Conservation (phyloP, 2,113 vertebrate genomes). For the Corydoras sp. region DNA sequence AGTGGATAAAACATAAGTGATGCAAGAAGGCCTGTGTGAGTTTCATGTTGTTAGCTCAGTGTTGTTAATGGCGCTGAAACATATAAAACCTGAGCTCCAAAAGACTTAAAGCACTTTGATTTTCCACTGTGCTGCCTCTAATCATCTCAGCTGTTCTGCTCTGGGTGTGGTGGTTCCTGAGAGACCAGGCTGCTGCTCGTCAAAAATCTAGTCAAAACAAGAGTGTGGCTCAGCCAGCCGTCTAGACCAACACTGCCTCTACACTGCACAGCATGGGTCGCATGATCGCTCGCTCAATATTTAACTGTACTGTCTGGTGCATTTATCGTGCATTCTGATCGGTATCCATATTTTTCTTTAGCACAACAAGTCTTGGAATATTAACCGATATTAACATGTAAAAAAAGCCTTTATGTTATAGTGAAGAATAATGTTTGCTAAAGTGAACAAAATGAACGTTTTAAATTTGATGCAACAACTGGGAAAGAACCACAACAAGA, state of each 20-base stretch:
- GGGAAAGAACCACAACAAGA: too few relatives aligned
- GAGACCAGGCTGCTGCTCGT: constrained; percentile 56
- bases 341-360: too few relatives aligned
- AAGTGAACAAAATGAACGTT: too few relatives aligned
- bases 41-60: not conserved
- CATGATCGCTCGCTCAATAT: not conserved
- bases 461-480: too few relatives aligned
- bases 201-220: constrained; percentile 65
- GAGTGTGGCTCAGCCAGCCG: constrained; percentile 38
- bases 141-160: constrained; percentile 50
- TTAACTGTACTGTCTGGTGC: too few relatives aligned
- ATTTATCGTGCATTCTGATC: too few relatives aligned
- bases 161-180: constrained; percentile 70
- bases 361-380: too few relatives aligned
- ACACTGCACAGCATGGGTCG: not conserved
- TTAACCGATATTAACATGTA: too few relatives aligned
- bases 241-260: constrained; percentile 28
- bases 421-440: too few relatives aligned
- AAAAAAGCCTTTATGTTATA: too few relatives aligned
- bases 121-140: constrained; percentile 14
- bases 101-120: constrained; percentile 1
- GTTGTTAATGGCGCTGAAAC: constrained; percentile 8
- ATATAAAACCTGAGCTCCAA: not conserved
- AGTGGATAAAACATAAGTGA: not conserved
- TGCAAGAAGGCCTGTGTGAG: not conserved